Base-by-base conservation (phyloP, 1,140 invertebrate genomes). In the Danaus melanippus region DNA sequence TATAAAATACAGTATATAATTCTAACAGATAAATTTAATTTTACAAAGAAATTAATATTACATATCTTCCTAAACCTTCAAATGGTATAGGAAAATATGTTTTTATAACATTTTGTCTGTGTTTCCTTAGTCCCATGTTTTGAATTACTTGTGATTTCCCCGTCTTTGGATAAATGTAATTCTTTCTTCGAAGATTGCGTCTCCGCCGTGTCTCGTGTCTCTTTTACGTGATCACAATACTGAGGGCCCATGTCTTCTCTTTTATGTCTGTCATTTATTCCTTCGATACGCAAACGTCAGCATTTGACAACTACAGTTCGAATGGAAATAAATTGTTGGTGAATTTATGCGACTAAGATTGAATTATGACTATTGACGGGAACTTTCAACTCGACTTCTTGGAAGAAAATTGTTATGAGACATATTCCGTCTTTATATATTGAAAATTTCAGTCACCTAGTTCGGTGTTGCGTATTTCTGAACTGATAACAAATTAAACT, bases 231-330 rank as follows among this genome's bases (percentile, higher is more conserved):
- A 84, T 76, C 78, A 74, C 72, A 79, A 86, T 86, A 74, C 72
- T 61, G 60, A 77, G 73, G 61, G 8, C 46, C 62, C 12, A 58
- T 60, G 67, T 76, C 73, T 69, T 73, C 75, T 72, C 64, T 66
- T 75, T 76, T 76, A 71, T 75, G 70, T 84, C 80, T 84, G 76
- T 86, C 80, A 79, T 84, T 86, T 84, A 80, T 84, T 84, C 70
- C 66, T 73, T 63, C 69, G 72, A 83, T 79, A 82, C 77, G 77
- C 79, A 61, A 70, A 77, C 77, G 79, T 84, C 79, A 86, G 83
- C 79, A 60, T 80, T 86, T 78, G 79, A 86, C 80, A 84, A 84
- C 74, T 81, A 83, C 76, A 81, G 78, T 86, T 84, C 73, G 82
- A 77, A 69, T 32, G 53, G 70, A 78, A 76, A 82, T 84, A 83